phyloP scores from a whole-genome alignment of 1,140 invertebrate species.

The Drosophila lini region DNA sequence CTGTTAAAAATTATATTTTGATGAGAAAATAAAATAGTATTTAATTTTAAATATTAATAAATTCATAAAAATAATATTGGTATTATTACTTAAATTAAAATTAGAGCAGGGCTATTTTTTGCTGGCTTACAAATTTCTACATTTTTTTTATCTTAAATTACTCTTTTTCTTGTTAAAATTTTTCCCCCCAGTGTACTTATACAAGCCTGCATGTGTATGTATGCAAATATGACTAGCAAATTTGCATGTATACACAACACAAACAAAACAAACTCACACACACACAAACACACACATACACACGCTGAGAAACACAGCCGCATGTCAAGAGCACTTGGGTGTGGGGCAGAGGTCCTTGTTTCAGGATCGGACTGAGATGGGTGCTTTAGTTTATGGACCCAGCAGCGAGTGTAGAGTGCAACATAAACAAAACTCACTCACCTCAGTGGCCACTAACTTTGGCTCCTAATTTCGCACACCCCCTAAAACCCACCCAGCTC shows the following conservation, averaged over 20 bases:
- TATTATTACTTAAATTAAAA: too few relatives aligned
- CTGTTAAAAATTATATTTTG: neutral
- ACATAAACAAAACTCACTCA: constrained; percentile 68
- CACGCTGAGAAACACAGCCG: constrained; percentile 3
- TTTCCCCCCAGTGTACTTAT: constrained; percentile 6
- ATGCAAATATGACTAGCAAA: constrained; percentile 70
- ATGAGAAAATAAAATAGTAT: too few relatives aligned
- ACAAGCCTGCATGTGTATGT: constrained; percentile 23
- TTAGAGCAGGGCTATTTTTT: too few relatives aligned
- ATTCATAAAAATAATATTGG: neutral
- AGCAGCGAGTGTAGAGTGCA: constrained; percentile 59
- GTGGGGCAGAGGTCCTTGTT: constrained; percentile 33
- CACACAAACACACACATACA: neutral
- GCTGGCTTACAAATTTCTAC: too few relatives aligned
- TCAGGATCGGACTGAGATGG: constrained; percentile 13
- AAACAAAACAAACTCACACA: constrained; percentile 30
- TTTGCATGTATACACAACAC: constrained; percentile 60
- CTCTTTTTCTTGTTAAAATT: neutral
- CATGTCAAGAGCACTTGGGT: constrained; percentile 66
- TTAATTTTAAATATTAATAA: too few relatives aligned
- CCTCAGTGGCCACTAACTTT: constrained; percentile 5
- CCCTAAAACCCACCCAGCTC: constrained; percentile 6
- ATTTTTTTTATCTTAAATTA: too few relatives aligned
- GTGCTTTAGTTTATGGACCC: constrained; percentile 63
- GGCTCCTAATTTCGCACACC: neutral